Base-by-base conservation (phyloP, 2,797 vertebrate species). In the Gymnodraco acuticeps region DNA sequence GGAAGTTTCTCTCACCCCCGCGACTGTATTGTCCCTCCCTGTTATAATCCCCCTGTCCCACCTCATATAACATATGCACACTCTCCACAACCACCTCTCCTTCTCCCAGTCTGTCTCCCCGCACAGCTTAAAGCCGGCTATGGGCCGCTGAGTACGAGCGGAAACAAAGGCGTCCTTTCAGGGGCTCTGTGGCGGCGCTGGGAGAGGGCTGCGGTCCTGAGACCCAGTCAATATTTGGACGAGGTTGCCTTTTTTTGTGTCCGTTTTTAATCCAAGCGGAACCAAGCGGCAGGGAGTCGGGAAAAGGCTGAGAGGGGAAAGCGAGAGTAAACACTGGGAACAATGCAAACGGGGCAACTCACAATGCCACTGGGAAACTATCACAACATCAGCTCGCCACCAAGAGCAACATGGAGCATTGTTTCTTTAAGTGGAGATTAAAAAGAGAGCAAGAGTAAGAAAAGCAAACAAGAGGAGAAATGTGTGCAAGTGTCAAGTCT, bases 161-260 rank as follows among this genome's bases (percentile, higher is more conserved):
- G 88, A 96, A 38, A 97, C 96, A 98, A 97, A 94, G 82, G 92
- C 41, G 63, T 80, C 88, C 95, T 96, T 96, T 96, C 92, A 95
- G 89, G 76, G 54, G 50, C 84, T 81, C 83, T 81, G 86, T 61
- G 70, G 82, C 62, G 73, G 84, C 73, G 80, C 91, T 94, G 92
- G 92, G 93, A 90, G 91, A 91, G 86, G 85, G 82, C 93, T 87
- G 88, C 68, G 77, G 88, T 93, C 87, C 91, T 84, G 83, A 89
- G 90, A 90, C 87, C 90, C 88, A 87, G 95, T 96, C 96, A 97
- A 96, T 96, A 96, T 97, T 96, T 97, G 92, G 91, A 94, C 92
- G 89, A 75, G 88, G 92, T 87, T 77, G 81, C 84, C 78, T 88
- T 90, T 90, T 93, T 90, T 93, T 92, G 92, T 85, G 81, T 91